Evolutionary conservation across 2,888 invertebrate species (phyloP).

Genomic region (Eristalis tenax): DNA sequence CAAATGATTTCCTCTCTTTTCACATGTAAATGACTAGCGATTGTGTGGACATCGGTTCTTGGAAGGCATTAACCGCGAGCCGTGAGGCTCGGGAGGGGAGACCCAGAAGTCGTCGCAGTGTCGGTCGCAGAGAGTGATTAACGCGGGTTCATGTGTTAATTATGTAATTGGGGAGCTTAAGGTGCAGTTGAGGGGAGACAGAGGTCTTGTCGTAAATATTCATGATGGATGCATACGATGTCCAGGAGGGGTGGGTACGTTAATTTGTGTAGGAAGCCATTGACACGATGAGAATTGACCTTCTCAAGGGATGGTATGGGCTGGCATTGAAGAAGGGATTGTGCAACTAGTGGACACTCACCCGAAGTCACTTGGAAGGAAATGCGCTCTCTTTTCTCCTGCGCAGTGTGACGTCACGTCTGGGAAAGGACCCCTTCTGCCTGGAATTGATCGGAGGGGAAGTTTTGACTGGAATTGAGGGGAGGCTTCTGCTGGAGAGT

Average conservation of each 20-base stretch:
- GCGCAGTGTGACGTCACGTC: slow-evolving; percentile 26
- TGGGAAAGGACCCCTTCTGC: neutral
- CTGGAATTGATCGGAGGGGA: neutral
- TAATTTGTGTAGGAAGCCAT: slow-evolving; percentile 45
- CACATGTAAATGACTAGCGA: slow-evolving; percentile 44
- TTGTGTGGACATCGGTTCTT: slow-evolving; percentile 12
- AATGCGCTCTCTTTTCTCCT: slow-evolving; percentile 19
- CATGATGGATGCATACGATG: slow-evolving; percentile 34
- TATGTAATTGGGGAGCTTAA: slow-evolving; percentile 48
- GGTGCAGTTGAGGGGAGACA: slow-evolving; percentile 27
- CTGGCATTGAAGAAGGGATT: neutral
- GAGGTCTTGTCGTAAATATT: slow-evolving; percentile 46
- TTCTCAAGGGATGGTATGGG: slow-evolving; percentile 10
- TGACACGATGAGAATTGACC: slow-evolving; percentile 50
- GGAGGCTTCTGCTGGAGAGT: slow-evolving; percentile 17
- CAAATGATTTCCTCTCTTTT: slow-evolving; percentile 64
- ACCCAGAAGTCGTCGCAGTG: no score
- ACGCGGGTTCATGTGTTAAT: slow-evolving; percentile 64
- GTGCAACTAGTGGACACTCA: slow-evolving; percentile 51
- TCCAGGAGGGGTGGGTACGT: slow-evolving; percentile 23
- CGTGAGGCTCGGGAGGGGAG: neutral
- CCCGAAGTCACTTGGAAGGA: neutral
- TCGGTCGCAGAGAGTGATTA: slow-evolving; percentile 35
- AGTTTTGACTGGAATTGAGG: neutral
- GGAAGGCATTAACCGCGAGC: slow-evolving; percentile 49